Conservation (phyloP, 2,113 vertebrate genomes). For the Phainopepla nitens region DNA sequence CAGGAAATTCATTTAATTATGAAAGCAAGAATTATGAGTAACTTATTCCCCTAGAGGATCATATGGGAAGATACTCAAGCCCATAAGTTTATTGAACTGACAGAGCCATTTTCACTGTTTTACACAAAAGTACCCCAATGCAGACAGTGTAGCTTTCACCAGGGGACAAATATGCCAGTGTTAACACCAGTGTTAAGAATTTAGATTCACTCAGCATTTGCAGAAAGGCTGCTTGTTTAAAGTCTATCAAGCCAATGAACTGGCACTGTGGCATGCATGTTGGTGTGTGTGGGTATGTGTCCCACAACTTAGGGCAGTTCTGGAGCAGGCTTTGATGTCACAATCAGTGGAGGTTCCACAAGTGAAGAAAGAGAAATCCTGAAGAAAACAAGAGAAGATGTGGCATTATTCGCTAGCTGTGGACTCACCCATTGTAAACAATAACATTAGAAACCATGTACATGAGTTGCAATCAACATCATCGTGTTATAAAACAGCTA, state of each 20-base stretch:
- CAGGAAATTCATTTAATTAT: neutral
- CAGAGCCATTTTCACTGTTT: neutral
- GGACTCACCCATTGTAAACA: neutral
- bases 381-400: neutral
- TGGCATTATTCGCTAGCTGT: neutral
- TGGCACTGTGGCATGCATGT: neutral
- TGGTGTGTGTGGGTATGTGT: rapidly evolving
- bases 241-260: neutral
- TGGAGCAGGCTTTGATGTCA: neutral
- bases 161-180: neutral
- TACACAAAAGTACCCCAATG: neutral
- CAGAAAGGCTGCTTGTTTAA: neutral
- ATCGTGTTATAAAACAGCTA: neutral
- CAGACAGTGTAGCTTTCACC: neutral
- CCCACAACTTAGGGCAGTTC: neutral
- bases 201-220: neutral
- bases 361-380: neutral
- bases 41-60: neutral
- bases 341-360: neutral
- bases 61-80: neutral
- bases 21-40: neutral
- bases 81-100: neutral
- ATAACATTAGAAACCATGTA: neutral
- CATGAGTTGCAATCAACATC: neutral
- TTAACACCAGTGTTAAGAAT: neutral